These are phyloP conservation scores for Ginglymostoma cirratum DNA, from an alignment of 2,113 vertebrate species.

Conservation along the genomic window DNA sequence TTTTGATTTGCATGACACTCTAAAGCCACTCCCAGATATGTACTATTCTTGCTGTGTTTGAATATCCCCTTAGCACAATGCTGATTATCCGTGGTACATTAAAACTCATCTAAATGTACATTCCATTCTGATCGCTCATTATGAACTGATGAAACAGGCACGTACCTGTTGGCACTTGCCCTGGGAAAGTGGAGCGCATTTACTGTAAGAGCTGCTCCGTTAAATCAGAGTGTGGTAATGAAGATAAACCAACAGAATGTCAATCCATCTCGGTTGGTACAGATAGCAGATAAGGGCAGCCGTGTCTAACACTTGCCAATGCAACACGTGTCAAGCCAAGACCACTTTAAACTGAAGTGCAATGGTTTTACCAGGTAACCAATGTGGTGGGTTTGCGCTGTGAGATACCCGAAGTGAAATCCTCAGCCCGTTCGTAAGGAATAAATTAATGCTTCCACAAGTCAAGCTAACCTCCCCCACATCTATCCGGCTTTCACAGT, in stretches of 20 bases:
- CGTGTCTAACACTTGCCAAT: background rate
- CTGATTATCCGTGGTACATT: background rate
- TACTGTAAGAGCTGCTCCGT: background rate
- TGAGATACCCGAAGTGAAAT: background rate
- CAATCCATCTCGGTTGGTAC: background rate
- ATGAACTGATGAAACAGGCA: background rate
- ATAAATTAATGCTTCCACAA: background rate
- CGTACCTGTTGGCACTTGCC: background rate
- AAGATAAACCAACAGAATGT: background rate
- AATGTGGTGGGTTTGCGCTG: background rate
- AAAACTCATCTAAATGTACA: background rate
- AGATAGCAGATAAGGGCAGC: background rate
- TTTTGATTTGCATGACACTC: slow-evolving; percentile 1
- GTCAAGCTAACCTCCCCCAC: background rate
- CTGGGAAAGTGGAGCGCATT: background rate
- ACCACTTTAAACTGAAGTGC: background rate
- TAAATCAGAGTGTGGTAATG: background rate
- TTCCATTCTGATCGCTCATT: background rate
- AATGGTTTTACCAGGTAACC: background rate
- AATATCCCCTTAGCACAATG: background rate
- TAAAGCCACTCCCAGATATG: background rate
- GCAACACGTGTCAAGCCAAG: background rate
- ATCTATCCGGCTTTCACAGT: no score
- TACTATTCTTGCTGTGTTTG: background rate
- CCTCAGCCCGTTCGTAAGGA: no score